Evolutionary conservation across 2,888 invertebrate species (phyloP), one percentile per base, ranked within the genome.

Genomic region (Mactromeris polynyma): DNA sequence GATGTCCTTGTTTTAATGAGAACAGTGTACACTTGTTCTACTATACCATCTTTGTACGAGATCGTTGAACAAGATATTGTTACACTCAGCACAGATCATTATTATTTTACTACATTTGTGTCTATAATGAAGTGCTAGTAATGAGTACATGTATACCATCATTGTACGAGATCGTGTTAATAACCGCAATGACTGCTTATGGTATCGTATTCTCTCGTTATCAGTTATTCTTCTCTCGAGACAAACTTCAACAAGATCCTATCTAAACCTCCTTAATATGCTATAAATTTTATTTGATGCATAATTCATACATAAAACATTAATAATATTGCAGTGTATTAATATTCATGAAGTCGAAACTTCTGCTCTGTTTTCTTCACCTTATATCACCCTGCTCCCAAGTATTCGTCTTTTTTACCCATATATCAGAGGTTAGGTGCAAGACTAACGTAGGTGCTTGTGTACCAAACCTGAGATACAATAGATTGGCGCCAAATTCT

Each of bases 241-340:
- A 36, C 14, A 11, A 17, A 36, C 19, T 58, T 73, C 33, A 36
- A 33, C 17, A 3, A 33, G 36, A 73, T 33, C 36, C 36, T 33
- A 73, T 73, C 73, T 73, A 3, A 73, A 73, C 36, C 73, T 73
- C 33, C 73, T 73, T 11, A 33, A 73, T 73, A 33, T 73, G 17
- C 73, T 69, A 69, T 69, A 33, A 73, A 73, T 33, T 73, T 33
- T 33, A 36, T 73, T 73, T 73, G 36, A 73, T 73, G 73, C 73
- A 73, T 73, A 36, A 73, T 73, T 73, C 36, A 73, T 73, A 73
- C 73, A 73, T 73, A 36, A 73, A 73, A 73, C 36, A 73, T 33
- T 73, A 33, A 73, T 73, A 36, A 73, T 33, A 36, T 73, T 73
- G 73, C 73, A 11, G 14, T 26, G 4, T 36, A 73, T 73, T 73